Evolutionary conservation across 1,140 invertebrate genomes (phyloP), one percentile per base, ranked within the genome.

Genomic region (Vollenhovia emeryi): DNA sequence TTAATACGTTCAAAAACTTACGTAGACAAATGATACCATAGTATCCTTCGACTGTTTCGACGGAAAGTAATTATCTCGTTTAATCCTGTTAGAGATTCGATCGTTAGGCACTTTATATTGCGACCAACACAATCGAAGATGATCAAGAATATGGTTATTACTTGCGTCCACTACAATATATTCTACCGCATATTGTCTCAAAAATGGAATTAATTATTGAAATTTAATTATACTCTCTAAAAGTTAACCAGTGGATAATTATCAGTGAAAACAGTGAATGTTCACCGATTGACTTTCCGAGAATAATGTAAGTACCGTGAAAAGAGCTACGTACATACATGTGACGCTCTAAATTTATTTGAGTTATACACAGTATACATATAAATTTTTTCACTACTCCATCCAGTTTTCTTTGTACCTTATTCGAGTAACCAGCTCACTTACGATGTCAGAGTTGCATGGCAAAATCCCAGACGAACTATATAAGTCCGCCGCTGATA

Each of bases 131-230:
- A 84, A 88, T 91, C 82, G 40, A 82, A 88, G 82, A 89, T 91
- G 87, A 91, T 86, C 59, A 55, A 59, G 40, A 89, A 90, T 86
- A 87, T 64, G 80, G 68, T 88, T 76, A 76, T 91, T 84, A 89
- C 40, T 68, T 55, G 30, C 27, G 50, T 50, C 30, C 3, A 74
- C 68, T 21, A 74, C 80, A 36, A 68, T 71, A 83, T 75, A 86
- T 78, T 88, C 83, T 84, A 15, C n/a, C 36, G 27, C 30, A 18
- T 60, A 18, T 30, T 68, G 43, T 7, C 11, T n/a, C 11, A 45
- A 24, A 68, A 69, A 69, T 18, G 0, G 27, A 43, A 57, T 75
- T 74, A 57, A 40, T 43, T 57, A 55, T 18, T 30, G 15, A 21
- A 7, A 8, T 24, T 52, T 27, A 13, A 52, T 52, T 52, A 4